Conservation (phyloP, 2,888 invertebrate species). For the Frankliniella fusca region DNA sequence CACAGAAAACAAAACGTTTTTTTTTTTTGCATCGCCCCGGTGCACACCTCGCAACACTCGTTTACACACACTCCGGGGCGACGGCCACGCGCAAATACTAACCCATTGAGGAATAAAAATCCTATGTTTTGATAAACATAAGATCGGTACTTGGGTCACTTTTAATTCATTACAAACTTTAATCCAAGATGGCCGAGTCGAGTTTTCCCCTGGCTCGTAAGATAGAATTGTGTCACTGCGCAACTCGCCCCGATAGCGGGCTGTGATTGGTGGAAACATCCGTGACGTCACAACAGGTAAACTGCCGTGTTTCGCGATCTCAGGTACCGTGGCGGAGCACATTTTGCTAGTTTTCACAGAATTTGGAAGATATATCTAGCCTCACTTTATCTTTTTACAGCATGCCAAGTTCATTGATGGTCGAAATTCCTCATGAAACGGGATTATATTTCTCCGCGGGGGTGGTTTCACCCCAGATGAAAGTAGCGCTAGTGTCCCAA, state of each 20-base stretch:
- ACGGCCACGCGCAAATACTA: slow-evolving; percentile 36
- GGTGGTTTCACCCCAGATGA: too few species aligned
- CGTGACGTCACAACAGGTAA: slow-evolving; percentile 33
- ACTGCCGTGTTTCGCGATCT: slow-evolving; percentile 19
- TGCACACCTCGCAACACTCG: not conserved
- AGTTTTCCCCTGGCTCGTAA: slow-evolving; percentile 41
- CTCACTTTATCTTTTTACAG: too few species aligned
- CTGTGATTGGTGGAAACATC: slow-evolving; percentile 32
- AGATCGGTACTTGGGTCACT: slow-evolving; percentile 35
- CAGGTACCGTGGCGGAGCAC: not conserved
- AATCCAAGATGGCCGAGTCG: slow-evolving; percentile 44
- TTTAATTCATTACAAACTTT: slow-evolving; percentile 41
- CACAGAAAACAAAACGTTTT: slow-evolving; percentile 6
- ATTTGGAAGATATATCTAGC: slow-evolving; percentile 29
- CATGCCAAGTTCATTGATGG: too few species aligned
- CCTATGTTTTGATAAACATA: slow-evolving; percentile 38
- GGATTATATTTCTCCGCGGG: too few species aligned
- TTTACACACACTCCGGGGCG: not conserved
- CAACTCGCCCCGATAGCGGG: slow-evolving; percentile 40
- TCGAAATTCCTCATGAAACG: too few species aligned
- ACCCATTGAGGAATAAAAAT: slow-evolving; percentile 39
- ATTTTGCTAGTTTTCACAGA: not conserved
- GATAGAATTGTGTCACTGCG: slow-evolving; percentile 43
- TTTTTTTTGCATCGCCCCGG: not conserved
- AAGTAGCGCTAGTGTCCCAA: not conserved